A percentile compares a stretch with the other conserved stretches of the same genome.
Evolutionary conservation across 92 coral and sea anemone species (phyloP).

Genomic region (Zoanthus gigantus): DNA sequence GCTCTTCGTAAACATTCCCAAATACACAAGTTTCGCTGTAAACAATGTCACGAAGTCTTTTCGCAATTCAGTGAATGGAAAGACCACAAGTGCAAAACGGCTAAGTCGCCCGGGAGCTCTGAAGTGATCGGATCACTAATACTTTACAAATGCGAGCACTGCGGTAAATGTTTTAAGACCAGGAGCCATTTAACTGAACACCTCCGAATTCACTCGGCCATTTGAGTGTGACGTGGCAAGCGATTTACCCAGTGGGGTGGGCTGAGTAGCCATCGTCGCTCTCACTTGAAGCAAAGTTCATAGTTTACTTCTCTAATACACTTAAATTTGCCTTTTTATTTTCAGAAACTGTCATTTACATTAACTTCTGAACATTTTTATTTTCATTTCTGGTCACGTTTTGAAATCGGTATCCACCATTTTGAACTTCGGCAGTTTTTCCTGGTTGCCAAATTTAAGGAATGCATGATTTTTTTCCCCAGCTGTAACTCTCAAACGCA

Average conservation of each 20-base stretch:
- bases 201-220: slow-evolving; percentile 37
- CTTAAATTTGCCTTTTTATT: too few relatives aligned
- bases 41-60: not conserved
- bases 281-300: slow-evolving; percentile 9
- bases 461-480: too few relatives aligned
- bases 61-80: slow-evolving; percentile 14
- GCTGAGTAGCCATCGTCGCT: slow-evolving; percentile 21
- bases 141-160: slow-evolving; percentile 30
- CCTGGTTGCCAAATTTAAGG: too few relatives aligned
- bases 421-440: too few relatives aligned
- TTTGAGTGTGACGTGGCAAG: slow-evolving; percentile 36
- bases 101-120: not conserved
- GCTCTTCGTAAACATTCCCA: slow-evolving; percentile 19
- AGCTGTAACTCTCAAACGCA: too few relatives aligned
- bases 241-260: slow-evolving; percentile 38
- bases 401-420: too few relatives aligned
- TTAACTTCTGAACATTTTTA: too few relatives aligned
- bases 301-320: not conserved
- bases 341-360: too few relatives aligned
- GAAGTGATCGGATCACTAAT: not conserved
- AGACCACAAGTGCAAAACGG: slow-evolving; percentile 14
- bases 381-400: too few relatives aligned
- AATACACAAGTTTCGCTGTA: slow-evolving; percentile 8
- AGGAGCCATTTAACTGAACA: slow-evolving; percentile 38
- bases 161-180: slow-evolving; percentile 23